These are phyloP conservation scores for Falco berigora DNA, from an alignment of 2,797 vertebrate genomes.

Conservation along the genomic window DNA sequence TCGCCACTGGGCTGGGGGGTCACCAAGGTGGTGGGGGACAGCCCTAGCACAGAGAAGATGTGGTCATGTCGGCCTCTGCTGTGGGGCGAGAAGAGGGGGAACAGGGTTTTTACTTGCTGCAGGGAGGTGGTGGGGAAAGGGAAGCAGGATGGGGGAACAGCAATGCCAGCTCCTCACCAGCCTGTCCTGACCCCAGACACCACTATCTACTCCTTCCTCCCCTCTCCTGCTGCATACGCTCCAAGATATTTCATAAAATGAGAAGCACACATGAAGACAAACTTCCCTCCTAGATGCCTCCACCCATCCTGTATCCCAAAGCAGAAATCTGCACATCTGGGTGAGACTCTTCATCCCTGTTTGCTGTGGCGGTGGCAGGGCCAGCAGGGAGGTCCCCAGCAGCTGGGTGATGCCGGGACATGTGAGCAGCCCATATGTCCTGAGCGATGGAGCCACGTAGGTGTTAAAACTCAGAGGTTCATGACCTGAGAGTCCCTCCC, in stretches of 20 bases:
- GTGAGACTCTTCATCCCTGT: background rate
- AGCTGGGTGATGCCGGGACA: background rate
- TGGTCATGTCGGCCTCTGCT: background rate
- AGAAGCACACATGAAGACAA: background rate
- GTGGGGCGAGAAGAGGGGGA: background rate
- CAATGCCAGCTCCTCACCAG: fast-evolving
- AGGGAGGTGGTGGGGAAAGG: fast-evolving
- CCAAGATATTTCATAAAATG: background rate
- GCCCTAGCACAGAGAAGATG: background rate
- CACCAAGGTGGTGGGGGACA: background rate
- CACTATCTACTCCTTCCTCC: background rate
- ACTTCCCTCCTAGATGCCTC: background rate
- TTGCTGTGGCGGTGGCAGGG: background rate
- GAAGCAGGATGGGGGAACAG: background rate
- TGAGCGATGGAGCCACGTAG: fast-evolving
- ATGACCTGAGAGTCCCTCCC: background rate
- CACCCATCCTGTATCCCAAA: background rate
- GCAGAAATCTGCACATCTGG: background rate
- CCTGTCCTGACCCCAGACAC: background rate
- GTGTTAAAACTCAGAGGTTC: background rate
- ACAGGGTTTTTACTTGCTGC: fast-evolving
- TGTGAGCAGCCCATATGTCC: background rate
- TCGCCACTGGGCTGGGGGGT: fast-evolving
- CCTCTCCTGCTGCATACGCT: fast-evolving
- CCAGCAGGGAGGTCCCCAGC: background rate